Evolutionary conservation across 2,113 vertebrate genomes (phyloP).

Genomic region (Calonectris borealis): DNA sequence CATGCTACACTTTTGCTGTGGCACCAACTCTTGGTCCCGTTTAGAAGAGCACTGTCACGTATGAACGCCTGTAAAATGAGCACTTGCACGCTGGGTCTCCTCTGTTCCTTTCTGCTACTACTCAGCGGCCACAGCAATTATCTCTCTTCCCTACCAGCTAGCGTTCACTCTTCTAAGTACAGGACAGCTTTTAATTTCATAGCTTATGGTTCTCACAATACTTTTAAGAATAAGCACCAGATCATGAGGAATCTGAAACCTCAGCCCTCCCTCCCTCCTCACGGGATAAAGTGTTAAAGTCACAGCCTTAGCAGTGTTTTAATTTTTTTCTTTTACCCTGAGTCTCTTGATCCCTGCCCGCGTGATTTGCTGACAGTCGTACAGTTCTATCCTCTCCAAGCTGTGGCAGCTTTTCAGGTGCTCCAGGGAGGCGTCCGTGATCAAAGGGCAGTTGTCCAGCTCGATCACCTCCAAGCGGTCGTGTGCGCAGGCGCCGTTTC

Average conservation of each 20-base stretch:
- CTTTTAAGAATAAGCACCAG: neutral
- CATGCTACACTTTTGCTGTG: accelerated
- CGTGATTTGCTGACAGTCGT: conserved; percentile 98
- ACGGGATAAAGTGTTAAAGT: accelerated
- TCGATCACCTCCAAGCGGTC: conserved; percentile 97
- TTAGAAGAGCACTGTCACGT: accelerated
- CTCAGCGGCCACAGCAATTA: neutral
- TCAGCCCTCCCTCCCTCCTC: neutral
- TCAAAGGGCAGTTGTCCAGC: conserved; percentile 97
- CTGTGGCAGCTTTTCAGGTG: conserved; percentile 98
- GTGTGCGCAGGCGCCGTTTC: conserved; percentile 94
- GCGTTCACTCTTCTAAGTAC: accelerated
- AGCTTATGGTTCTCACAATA: neutral
- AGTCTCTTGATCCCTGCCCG: conserved; percentile 98
- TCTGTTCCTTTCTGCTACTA: accelerated
- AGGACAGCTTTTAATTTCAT: accelerated
- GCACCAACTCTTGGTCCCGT: neutral
- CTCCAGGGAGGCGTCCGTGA: conserved; percentile 96
- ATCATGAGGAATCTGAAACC: neutral
- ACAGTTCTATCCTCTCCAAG: conserved; percentile 96
- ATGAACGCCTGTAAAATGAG: accelerated
- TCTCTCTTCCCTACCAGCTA: neutral
- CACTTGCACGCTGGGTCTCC: neutral
- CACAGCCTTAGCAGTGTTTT: neutral
- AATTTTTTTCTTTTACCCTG: conserved; percentile 78